These are phyloP conservation scores for Cylas formicarius DNA, from an alignment of 1,140 invertebrate genomes.

Conservation along the genomic window DNA sequence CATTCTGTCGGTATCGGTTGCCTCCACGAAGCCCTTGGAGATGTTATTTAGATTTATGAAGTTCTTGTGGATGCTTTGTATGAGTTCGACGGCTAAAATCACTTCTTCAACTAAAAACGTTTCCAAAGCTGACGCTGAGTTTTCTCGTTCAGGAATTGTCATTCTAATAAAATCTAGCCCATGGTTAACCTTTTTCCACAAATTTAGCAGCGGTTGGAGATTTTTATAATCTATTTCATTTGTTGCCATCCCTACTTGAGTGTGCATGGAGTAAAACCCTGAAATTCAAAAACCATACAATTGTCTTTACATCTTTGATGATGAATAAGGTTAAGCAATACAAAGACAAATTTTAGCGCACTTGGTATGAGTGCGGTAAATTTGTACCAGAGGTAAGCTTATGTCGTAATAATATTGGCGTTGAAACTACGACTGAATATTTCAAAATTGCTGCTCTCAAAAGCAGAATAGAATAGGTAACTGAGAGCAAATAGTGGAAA, in stretches of 20 bases:
- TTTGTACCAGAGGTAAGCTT: no score
- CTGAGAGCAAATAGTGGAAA: no score
- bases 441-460: no score
- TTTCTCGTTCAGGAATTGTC: slow-evolving; percentile 35
- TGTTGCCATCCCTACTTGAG: background rate
- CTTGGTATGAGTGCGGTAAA: no score
- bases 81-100: slow-evolving; percentile 44
- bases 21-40: slow-evolving; percentile 49
- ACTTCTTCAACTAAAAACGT: slow-evolving; percentile 52
- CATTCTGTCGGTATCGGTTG: slow-evolving; percentile 47
- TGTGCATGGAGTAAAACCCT: slow-evolving; percentile 28
- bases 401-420: no score
- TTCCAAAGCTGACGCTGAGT: slow-evolving; percentile 43
- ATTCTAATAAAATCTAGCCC: slow-evolving; percentile 40
- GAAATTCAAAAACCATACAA: slow-evolving; percentile 25
- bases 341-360: no score
- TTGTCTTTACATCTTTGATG: slow-evolving; percentile 18
- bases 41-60: slow-evolving; percentile 57
- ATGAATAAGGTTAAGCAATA: no score
- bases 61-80: slow-evolving; percentile 50
- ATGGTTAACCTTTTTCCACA: slow-evolving; percentile 69
- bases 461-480: no score
- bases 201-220: slow-evolving; percentile 58
- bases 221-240: slow-evolving; percentile 41
- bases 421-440: no score